Conservation (phyloP, 1,140 invertebrate species). For the Saccostrea echinata region DNA sequence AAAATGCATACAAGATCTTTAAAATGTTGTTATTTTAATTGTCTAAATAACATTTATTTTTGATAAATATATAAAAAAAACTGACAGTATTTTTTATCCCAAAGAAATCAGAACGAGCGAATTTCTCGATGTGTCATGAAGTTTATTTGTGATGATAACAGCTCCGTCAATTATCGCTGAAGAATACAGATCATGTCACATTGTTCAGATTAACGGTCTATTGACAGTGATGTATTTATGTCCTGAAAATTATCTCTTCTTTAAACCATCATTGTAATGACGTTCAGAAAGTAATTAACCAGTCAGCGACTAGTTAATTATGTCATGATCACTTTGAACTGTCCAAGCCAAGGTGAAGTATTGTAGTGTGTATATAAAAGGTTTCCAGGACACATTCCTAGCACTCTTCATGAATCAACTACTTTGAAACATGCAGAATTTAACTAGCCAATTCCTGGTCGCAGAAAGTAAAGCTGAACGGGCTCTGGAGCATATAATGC, state of each 20-base stretch:
- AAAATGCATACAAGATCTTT: not conserved
- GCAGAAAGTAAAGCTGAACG: not conserved
- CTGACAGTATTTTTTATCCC: not conserved
- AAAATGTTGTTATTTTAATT: not conserved
- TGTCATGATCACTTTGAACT: not conserved
- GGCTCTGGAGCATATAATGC: not conserved
- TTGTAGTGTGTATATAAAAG: no score
- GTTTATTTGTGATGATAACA: no score
- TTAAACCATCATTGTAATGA: no score
- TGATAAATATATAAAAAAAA: not conserved
- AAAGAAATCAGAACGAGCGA: no score
- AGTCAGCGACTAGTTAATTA: not conserved
- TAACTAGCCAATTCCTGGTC: not conserved
- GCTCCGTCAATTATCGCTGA: no score
- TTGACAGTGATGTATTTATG: not conserved
- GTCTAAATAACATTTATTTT: not conserved
- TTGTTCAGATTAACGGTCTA: not conserved
- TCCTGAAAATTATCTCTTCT: not conserved
- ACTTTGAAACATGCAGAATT: no score
- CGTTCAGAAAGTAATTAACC: not conserved
- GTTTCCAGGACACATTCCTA: no score
- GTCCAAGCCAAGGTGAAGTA: not conserved
- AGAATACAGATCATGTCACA: no score
- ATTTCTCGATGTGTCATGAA: no score
- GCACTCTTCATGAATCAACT: no score